Base-by-base conservation (phyloP, 2,797 vertebrate species). In the Liasis olivaceus region DNA sequence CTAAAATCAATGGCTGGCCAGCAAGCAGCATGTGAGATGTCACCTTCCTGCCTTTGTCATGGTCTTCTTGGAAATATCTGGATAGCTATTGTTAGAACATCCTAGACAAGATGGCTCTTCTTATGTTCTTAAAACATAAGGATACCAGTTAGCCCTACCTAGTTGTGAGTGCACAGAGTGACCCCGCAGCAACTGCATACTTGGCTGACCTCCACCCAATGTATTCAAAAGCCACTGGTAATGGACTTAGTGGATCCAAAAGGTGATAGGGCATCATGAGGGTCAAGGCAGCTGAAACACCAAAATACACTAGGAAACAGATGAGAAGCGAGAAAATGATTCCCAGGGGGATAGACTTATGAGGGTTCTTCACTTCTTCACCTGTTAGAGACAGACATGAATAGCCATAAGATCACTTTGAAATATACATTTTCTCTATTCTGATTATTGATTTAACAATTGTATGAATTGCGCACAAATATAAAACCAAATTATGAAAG, bases 191-290 rank as follows among this genome's bases (percentile, higher is more conserved):
- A 89, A 99, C 98, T 0, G 91, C 94, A 0, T 98, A 98, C 95
- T 98, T 98, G 63, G 98, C 98, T 0, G 97, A 96, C 66, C 60
- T 97, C 98, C 99, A 99, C 84, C 97, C 98, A 11, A 99, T 81
- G 7, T 98, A 97, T 0, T 97, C 91, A 89, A 99, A 99, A 93
- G 99, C 98, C 2, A 93, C 97, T 1, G 98, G 98, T 87, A 99
- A 96, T 0, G 98, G 98, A 95, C 98, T 99, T 88, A 96, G 97
- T 89, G 97, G 91, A 90, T 96, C 97, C 17, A 99, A 98, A 91
- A 97, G 2, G 93, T 98, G 98, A 95, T 99, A 99, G 0, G 98
- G 99, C 98, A 99, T 98, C 98, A 99, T 98, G 91, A 99, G 95
- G 0, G 98, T 99, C 62, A 99, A 98, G 15, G 98, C 97, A 0